These are phyloP conservation scores for Polietes domitor DNA, from an alignment of 2,888 invertebrate species.

Conservation along the genomic window DNA sequence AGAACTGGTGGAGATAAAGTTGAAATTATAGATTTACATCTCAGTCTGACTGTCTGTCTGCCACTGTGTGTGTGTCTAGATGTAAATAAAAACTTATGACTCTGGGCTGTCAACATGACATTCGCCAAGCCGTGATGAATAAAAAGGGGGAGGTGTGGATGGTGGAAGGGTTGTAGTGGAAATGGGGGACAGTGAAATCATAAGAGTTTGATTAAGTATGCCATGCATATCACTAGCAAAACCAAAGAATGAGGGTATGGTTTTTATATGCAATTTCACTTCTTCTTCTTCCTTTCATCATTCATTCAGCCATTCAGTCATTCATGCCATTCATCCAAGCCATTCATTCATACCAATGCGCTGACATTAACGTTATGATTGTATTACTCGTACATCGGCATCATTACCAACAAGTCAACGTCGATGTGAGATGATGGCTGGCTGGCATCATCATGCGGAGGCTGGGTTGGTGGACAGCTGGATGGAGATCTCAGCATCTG, in stretches of 20 bases:
- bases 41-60: background rate
- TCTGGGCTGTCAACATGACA: background rate
- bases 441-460: background rate
- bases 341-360: conserved; percentile 12
- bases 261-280: background rate
- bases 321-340: background rate
- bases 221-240: conserved; percentile 33
- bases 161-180: too few species aligned
- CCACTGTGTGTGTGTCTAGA: background rate
- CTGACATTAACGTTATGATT: conserved; percentile 41
- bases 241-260: background rate
- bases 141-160: background rate
- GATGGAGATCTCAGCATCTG: background rate
- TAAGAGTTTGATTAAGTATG: conserved; percentile 44
- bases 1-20: background rate
- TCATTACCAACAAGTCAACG: conserved; percentile 40
- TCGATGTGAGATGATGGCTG: conserved; percentile 6
- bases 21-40: conserved; percentile 44
- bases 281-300: background rate
- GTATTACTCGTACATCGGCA: conserved; percentile 31
- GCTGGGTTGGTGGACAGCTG: background rate
- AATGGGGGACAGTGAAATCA: background rate
- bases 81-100: conserved; percentile 22
- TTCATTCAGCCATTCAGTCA: background rate
- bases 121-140: background rate